These are phyloP conservation scores for Smittia sp. DNA, from an alignment of 2,888 invertebrate species.

Conservation along the genomic window DNA sequence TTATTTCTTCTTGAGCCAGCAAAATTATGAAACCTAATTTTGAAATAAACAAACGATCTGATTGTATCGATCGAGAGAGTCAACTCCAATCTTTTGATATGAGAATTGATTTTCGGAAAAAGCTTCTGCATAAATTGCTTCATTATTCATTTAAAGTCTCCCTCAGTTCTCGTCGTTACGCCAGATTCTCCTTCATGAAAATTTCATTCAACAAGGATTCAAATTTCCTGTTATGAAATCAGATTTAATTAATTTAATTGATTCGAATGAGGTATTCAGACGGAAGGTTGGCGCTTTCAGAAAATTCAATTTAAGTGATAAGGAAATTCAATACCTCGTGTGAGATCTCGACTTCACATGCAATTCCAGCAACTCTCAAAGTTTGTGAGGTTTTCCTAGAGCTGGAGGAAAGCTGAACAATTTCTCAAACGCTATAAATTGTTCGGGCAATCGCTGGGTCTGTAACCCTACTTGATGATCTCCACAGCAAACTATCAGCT, in stretches of 20 bases:
- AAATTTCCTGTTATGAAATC: constrained; percentile 39
- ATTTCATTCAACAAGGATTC: constrained; percentile 40
- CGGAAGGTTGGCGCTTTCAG: not conserved
- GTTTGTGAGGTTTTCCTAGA: not conserved
- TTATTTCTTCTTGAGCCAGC: not conserved
- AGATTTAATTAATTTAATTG: constrained; percentile 41
- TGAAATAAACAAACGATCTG: not conserved
- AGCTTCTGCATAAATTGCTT: constrained; percentile 33
- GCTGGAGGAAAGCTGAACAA: not conserved
- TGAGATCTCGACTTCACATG: constrained; percentile 28
- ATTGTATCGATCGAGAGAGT: not conserved
- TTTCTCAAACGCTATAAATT: constrained; percentile 11
- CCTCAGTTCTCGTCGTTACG: not conserved
- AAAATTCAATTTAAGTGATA: constrained; percentile 34
- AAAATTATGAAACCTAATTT: not conserved
- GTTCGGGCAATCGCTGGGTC: too few relatives aligned
- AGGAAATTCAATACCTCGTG: not conserved
- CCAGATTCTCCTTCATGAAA: constrained; percentile 29
- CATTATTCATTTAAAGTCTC: constrained; percentile 35
- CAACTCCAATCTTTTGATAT: not conserved
- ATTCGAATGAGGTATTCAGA: constrained; percentile 8
- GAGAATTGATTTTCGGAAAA: not conserved
- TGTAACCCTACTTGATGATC: too few relatives aligned
- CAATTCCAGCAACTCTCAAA: constrained; percentile 18
- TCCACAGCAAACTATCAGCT: too few relatives aligned